Percentiles rank a stretch among this genome's conserved stretches.
Conservation (phyloP, 2,888 invertebrate genomes). For the Acanthosepion esculentum region DNA sequence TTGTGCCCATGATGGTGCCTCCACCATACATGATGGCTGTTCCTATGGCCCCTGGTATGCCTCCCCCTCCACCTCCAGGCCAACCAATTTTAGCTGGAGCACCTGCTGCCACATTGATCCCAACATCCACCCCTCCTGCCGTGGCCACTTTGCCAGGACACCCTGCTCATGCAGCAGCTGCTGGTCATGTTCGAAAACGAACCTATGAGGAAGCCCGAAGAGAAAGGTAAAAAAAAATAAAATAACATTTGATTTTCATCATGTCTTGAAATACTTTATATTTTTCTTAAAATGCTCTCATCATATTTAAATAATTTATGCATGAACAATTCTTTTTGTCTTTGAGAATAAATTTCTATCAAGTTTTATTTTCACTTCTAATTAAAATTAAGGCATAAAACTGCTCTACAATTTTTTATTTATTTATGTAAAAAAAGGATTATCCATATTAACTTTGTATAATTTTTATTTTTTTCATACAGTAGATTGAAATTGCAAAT, state of each 20-base stretch:
- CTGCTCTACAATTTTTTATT: background rate
- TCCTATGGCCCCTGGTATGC: conserved; percentile 43
- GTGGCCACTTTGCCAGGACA: conserved; percentile 34
- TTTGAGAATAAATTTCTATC: background rate
- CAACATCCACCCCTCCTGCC: conserved; percentile 37
- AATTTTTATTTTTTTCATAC: background rate
- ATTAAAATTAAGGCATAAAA: background rate
- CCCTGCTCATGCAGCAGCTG: conserved; percentile 35
- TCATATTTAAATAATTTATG: too few relatives aligned
- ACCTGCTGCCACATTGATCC: conserved; percentile 2
- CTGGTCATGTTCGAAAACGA: conserved; percentile 33
- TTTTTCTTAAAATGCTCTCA: too few relatives aligned
- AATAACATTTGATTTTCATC: background rate
- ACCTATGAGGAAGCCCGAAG: conserved; percentile 33
- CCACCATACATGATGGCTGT: conserved; percentile 48
- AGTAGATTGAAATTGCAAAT: background rate
- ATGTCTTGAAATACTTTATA: background rate
- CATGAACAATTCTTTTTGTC: background rate
- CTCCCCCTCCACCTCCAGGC: conserved; percentile 45
- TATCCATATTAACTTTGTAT: background rate
- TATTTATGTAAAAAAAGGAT: background rate
- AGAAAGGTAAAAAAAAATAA: conserved; percentile 38
- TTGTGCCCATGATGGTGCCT: conserved; percentile 48
- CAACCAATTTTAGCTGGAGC: conserved; percentile 43
- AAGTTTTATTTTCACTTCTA: background rate